Evolutionary conservation across 1,140 invertebrate species (phyloP), one percentile per base, ranked within the genome.

Genomic region (Listronotus bonariensis): DNA sequence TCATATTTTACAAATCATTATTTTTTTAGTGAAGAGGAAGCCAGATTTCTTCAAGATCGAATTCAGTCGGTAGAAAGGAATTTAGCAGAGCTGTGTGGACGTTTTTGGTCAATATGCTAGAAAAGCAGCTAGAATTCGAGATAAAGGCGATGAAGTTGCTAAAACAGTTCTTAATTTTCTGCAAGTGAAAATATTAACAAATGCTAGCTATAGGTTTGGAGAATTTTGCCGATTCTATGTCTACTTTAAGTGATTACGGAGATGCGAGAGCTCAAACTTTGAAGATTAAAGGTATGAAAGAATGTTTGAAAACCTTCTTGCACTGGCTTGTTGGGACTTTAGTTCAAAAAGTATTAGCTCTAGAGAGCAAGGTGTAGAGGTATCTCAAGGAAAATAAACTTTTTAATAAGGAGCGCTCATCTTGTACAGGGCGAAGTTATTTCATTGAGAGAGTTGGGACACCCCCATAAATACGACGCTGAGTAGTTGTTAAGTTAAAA

Each of bases 41-140:
- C 86, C 7, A 88, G 86, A 77, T 88, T 90, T 69, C 87, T 90
- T 45, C 87, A 89, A 72, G 87, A 90, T 51, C 82, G 89, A 45
- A 88, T 91, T 52, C 81, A 83, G 34, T 79, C 77, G 12, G 86
- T 87, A 1, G 89, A 91, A 73, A 87, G 86, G 66, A 82, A 89
- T 77, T 83, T 90, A 65, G 84, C 86, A 11, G 87, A 89, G 71
- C 77, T 90, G 48, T 89, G 87, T 72, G 81, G n/a, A 82, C 6
- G 80, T 81, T 14, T 89, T 91, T 71, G 85, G 85, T 0, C 82
- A 84, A 51, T 88, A 86, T 63, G 82, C 87, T 1, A 81, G 87
- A 57, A 90, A 90, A 83, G 83, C 85, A 55, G 89, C 88, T 38
- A 85, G 88, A 75, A 76, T 89, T 48, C 81, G 89, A 12, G 88